A percentile compares a stretch with the other conserved stretches of the same genome.
phyloP scores from a whole-genome alignment of 2,888 invertebrate genomes.

The Hetaerina titia region DNA sequence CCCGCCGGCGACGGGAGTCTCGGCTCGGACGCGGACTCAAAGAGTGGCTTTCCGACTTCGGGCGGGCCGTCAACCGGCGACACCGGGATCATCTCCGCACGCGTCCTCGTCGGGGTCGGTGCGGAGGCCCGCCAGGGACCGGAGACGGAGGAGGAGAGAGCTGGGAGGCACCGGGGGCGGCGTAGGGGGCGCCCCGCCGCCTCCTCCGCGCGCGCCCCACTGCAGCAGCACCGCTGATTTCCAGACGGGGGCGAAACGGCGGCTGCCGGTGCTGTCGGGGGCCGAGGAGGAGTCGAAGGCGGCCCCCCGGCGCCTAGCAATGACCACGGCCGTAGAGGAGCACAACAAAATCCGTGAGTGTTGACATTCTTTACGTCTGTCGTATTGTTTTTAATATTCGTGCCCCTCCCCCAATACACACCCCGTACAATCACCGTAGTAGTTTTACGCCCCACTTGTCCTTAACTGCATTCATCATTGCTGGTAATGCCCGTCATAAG shows the following conservation, averaged over 20 bases:
- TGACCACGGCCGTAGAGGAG: slow-evolving; percentile 60
- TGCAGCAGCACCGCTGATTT: slow-evolving; percentile 36
- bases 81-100: neutral
- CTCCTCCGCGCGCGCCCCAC: slow-evolving; percentile 44
- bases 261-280: slow-evolving; percentile 62
- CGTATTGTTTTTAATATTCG: neutral
- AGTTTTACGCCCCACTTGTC: too few relatives aligned
- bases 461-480: too few relatives aligned
- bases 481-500: neutral
- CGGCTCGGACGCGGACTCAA: neutral
- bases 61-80: neutral
- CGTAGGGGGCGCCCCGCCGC: slow-evolving; percentile 47
- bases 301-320: slow-evolving; percentile 42
- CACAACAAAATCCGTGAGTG: slow-evolving; percentile 59
- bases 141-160: neutral
- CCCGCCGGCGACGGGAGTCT: too few relatives aligned
- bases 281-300: slow-evolving; percentile 55
- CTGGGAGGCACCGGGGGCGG: slow-evolving; percentile 38
- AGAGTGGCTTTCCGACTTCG: neutral
- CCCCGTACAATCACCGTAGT: too few relatives aligned
- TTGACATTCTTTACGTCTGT: neutral
- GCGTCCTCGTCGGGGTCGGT: neutral
- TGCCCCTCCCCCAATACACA: too few relatives aligned
- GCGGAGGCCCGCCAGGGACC: neutral
- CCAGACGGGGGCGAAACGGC: slow-evolving; percentile 63